These are phyloP conservation scores for Varroa destructor DNA, from an alignment of 1,140 invertebrate genomes.

Conservation along the genomic window DNA sequence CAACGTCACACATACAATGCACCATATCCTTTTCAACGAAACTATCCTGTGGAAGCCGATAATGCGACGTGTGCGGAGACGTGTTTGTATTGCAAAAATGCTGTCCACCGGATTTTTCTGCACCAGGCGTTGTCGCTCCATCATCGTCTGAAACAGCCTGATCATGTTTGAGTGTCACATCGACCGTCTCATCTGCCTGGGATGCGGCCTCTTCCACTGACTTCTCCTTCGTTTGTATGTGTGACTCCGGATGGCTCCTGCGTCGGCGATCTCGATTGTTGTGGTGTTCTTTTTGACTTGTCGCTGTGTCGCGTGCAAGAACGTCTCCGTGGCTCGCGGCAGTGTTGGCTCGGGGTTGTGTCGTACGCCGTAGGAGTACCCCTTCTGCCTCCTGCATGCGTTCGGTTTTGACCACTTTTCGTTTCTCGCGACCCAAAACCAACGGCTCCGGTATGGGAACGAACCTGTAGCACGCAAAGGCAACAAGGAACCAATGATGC, in stretches of 20 bases:
- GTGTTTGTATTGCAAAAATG: too few species aligned
- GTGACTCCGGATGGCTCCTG: neutral
- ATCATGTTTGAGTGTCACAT: neutral
- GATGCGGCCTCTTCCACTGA: too few species aligned
- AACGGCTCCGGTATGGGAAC: constrained; percentile 20
- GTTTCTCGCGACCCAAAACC: constrained; percentile 26
- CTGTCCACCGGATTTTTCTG: too few species aligned
- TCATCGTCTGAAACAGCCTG: neutral
- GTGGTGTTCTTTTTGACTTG: too few species aligned
- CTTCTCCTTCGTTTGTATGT: too few species aligned
- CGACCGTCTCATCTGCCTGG: neutral
- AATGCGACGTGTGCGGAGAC: neutral
- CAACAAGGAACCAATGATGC: neutral
- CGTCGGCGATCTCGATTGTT: neutral
- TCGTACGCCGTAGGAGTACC: neutral
- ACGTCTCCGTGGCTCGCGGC: neutral
- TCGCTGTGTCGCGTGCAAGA: neutral
- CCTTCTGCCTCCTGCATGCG: constrained; percentile 2
- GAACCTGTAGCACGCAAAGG: neutral
- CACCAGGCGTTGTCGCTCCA: neutral
- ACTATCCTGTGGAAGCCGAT: neutral
- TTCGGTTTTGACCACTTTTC: constrained; percentile 16
- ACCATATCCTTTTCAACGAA: constrained; percentile 53
- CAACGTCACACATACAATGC: constrained; percentile 64
- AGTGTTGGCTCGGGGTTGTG: neutral